These are phyloP conservation scores for Drosophila busckii DNA, from an alignment of 1,140 invertebrate genomes.

Conservation along the genomic window DNA sequence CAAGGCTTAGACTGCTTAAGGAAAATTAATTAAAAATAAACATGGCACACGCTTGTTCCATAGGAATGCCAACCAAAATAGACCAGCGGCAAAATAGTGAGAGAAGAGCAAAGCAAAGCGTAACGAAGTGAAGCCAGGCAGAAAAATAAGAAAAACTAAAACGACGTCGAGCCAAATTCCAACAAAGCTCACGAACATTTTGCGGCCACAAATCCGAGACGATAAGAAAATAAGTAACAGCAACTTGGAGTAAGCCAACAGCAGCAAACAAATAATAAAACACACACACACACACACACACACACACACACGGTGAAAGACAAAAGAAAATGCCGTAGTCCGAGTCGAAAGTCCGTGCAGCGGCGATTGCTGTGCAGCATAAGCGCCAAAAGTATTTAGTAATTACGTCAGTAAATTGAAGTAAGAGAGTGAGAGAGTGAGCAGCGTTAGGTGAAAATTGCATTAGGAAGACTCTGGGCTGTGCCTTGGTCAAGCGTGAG, in stretches of 20 bases:
- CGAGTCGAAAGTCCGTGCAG: constrained; percentile 12
- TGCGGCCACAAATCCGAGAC: constrained; percentile 73
- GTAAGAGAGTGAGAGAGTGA: not conserved
- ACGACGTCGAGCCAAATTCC: constrained; percentile 59
- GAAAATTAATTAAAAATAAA: constrained; percentile 78
- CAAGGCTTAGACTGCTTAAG: constrained; percentile 67
- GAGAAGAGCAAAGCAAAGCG: not conserved
- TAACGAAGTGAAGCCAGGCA: constrained; percentile 44
- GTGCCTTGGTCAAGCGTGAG: too few relatives aligned
- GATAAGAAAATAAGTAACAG: constrained; percentile 73
- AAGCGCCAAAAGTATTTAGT: constrained; percentile 69
- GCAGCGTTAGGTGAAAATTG: constrained; percentile 57
- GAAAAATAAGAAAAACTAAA: constrained; percentile 73
- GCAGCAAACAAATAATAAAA: constrained; percentile 3
- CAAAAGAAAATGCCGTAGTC: constrained; percentile 30
- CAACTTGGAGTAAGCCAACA: not conserved
- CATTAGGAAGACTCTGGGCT: constrained; percentile 52
- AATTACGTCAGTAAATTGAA: constrained; percentile 54
- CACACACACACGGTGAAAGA: constrained; percentile 11
- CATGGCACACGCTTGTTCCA: constrained; percentile 73
- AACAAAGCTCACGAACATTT: constrained; percentile 70
- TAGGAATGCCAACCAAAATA: constrained; percentile 69
- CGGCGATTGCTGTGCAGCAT: constrained; percentile 33
- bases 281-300: not conserved
- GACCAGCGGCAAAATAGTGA: constrained; percentile 44